Evolutionary conservation across 2,113 vertebrate genomes (phyloP).

Genomic region (Sebastes fasciatus): DNA sequence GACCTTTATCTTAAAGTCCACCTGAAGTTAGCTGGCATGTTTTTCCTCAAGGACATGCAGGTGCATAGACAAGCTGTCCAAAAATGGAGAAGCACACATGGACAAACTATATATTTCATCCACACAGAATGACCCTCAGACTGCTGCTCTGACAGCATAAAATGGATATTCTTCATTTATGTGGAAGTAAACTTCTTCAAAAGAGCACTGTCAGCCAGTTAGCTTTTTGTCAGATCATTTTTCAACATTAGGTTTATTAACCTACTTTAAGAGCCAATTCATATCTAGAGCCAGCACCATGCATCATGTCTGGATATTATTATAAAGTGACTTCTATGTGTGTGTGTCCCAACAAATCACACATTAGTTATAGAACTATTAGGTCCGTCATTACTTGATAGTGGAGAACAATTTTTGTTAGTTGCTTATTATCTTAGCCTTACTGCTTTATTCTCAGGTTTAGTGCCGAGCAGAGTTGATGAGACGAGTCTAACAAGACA

Average conservation of each 20-base stretch:
- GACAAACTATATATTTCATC: too few relatives aligned
- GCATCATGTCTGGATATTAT: slow-evolving; percentile 26
- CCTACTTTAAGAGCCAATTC: slow-evolving; percentile 39
- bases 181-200: slow-evolving; percentile 44
- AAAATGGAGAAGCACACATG: not conserved
- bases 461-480: not conserved
- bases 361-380: not conserved
- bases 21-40: not conserved
- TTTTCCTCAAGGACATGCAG: slow-evolving; percentile 1
- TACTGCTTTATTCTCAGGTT: not conserved
- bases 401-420: not conserved
- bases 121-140: not conserved
- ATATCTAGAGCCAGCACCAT: slow-evolving; percentile 9
- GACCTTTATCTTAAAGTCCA: slow-evolving; percentile 2
- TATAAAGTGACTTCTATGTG: not conserved
- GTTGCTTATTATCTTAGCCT: not conserved
- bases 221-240: slow-evolving; percentile 55
- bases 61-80: not conserved
- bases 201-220: slow-evolving; percentile 49
- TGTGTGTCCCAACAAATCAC: not conserved
- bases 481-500: too few relatives aligned
- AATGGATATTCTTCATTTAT: slow-evolving; percentile 41
- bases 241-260: slow-evolving; percentile 49
- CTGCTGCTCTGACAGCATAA: slow-evolving; percentile 26
- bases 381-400: not conserved